A percentile compares a stretch with the other conserved stretches of the same genome.
These are phyloP conservation scores for Phrynosoma platyrhinos DNA, from an alignment of 2,113 vertebrate species.

Conservation along the genomic window DNA sequence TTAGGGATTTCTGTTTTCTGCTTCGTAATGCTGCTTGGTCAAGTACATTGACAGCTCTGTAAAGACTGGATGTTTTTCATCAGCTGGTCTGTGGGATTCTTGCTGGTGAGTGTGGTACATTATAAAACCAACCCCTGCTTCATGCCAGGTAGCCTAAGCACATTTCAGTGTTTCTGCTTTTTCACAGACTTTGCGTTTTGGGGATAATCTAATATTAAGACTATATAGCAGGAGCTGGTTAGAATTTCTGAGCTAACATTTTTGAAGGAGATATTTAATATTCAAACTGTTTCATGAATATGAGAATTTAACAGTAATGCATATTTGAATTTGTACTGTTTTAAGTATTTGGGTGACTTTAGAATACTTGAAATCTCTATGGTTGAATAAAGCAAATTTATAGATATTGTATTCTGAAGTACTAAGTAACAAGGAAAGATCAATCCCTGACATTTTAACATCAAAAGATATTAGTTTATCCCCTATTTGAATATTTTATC, in stretches of 20 bases:
- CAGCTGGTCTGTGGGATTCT: conserved; percentile 70
- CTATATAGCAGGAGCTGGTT: not conserved
- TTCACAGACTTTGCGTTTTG: conserved; percentile 49
- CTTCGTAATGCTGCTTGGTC: conserved; percentile 56
- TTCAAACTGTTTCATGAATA: not conserved
- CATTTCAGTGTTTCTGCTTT: conserved; percentile 47
- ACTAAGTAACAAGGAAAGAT: not conserved
- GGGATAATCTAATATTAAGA: conserved; percentile 80
- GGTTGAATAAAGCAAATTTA: not conserved
- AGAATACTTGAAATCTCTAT: not conserved
- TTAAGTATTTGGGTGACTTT: not conserved
- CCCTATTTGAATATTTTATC: conserved; percentile 57
- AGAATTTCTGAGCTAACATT: not conserved
- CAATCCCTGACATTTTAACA: accelerated
- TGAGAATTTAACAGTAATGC: not conserved
- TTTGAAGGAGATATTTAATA: not conserved
- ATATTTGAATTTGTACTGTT: not conserved
- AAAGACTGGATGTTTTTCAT: conserved; percentile 62
- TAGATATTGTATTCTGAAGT: not conserved
- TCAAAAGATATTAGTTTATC: conserved; percentile 82
- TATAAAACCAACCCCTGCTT: conserved; percentile 62
- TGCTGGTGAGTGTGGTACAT: conserved; percentile 77
- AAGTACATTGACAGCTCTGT: conserved; percentile 68
- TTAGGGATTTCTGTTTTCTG: conserved; percentile 42
- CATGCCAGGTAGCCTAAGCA: conserved; percentile 59